Evolutionary conservation across 2,797 vertebrate genomes (phyloP), one percentile per base, ranked within the genome.

Genomic region (Rhinoraja longicauda): DNA sequence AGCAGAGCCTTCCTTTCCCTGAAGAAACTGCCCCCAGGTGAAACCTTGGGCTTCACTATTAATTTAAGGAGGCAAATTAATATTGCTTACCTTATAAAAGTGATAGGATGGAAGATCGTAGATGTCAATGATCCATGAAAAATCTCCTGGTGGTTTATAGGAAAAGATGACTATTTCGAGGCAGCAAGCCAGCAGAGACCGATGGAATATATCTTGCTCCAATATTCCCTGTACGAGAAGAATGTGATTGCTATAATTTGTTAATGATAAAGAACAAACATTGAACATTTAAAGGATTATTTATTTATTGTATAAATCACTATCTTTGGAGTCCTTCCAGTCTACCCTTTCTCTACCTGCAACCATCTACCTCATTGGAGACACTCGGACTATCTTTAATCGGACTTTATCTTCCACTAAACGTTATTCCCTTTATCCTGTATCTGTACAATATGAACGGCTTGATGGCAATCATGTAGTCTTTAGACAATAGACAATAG

Each of bases 171-270:
- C 96, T 3, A 99, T 97, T 95, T 99, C 98, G 93, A 99, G 96
- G 93, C 98, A 99, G 93, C 98, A 99, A 0, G 96, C 97, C 88
- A 99, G 95, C 93, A 99, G 96, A 0, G 98, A 99, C 84, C 97
- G 97, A 32, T 99, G 98, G 95, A 99, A 98, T 93, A 98, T 93
- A 36, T 99, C 98, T 94, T 98, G 98, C 93, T 99, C 98, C 95
- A 99, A 95, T 93, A 99, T 95, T 92, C 96, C 96, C 98, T 99
- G 95, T 73, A 95, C 95, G 93, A 95, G 36, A 95, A 91, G 29
- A 19, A 67, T 13, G 32, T 9, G 32, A 67, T 88, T 64, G 59
- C 84, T 59, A 64, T 6, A 88, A 6, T 32, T 64, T 19, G 59
- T 17, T 32, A 39, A 88, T 19, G 2, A 24, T 67, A 67, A 36